phyloP scores from a whole-genome alignment of 2,797 vertebrate genomes.

The Apodemus agrarius region DNA sequence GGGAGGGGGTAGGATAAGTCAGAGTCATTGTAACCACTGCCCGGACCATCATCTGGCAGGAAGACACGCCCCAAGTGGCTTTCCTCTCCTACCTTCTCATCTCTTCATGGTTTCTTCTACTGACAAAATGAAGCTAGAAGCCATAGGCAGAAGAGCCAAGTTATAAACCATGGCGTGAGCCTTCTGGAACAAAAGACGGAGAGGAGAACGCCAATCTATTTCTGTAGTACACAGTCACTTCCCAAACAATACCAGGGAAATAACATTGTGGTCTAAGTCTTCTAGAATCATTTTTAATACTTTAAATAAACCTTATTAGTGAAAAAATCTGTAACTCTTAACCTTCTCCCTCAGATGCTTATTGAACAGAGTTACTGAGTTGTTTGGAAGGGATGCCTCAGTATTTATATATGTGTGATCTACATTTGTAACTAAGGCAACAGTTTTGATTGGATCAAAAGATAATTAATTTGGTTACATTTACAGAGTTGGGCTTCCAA shows the following conservation, averaged over 20 bases:
- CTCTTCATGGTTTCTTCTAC: neutral
- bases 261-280: neutral
- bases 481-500: neutral
- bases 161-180: neutral
- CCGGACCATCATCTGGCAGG: neutral
- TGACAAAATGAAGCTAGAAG: neutral
- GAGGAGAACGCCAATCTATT: neutral
- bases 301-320: neutral
- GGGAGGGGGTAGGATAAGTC: neutral
- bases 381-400: neutral
- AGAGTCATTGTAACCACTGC: neutral
- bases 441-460: neutral
- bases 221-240: neutral
- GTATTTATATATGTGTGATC: neutral
- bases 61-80: neutral
- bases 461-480: neutral
- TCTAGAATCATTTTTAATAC: slow-evolving; percentile 22
- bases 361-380: neutral
- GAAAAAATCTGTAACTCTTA: neutral
- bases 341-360: neutral
- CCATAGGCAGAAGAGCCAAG: neutral
- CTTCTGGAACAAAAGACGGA: neutral
- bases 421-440: neutral
- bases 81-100: neutral
- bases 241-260: neutral